Evolutionary conservation across 2,888 invertebrate genomes (phyloP).

Genomic region (Halocaridina rubra): DNA sequence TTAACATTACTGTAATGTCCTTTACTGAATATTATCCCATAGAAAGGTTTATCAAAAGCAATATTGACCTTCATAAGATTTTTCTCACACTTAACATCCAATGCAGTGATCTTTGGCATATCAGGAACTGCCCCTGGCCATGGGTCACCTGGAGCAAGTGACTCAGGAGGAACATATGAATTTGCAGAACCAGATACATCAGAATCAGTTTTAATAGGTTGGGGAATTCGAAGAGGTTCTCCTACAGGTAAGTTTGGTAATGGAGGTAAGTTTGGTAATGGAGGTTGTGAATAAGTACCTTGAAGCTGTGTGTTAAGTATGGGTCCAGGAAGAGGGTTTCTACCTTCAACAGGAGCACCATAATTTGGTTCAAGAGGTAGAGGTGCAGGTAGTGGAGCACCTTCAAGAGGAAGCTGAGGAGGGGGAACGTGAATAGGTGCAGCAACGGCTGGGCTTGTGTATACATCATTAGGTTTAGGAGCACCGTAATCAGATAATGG

Average conservation of each 20-base stretch:
- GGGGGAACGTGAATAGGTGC: not conserved
- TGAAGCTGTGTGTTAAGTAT: not conserved
- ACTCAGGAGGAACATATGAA: slow-evolving; percentile 46
- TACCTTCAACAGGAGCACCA: not conserved
- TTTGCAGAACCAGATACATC: slow-evolving; percentile 53
- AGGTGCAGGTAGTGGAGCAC: not conserved
- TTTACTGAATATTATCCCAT: slow-evolving; percentile 94
- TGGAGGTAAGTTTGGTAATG: not conserved
- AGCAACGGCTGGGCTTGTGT: not conserved
- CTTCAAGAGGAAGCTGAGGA: not conserved
- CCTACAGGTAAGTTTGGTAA: not conserved
- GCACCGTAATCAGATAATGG: slow-evolving; percentile 19
- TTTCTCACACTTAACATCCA: slow-evolving; percentile 95
- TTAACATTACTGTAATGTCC: slow-evolving; percentile 93
- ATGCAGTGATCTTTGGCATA: slow-evolving; percentile 93
- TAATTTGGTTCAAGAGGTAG: not conserved
- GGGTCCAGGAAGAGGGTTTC: not conserved
- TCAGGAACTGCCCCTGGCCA: slow-evolving; percentile 89
- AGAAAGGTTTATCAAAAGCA: slow-evolving; percentile 94
- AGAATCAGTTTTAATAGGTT: slow-evolving; percentile 12
- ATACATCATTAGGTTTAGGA: slow-evolving; percentile 35
- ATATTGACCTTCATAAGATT: slow-evolving; percentile 93
- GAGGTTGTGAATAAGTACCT: not conserved
- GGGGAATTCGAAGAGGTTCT: not conserved
- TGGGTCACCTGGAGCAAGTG: slow-evolving; percentile 36